phyloP scores from a whole-genome alignment of 2,888 invertebrate genomes.

The Myathropa florea region DNA sequence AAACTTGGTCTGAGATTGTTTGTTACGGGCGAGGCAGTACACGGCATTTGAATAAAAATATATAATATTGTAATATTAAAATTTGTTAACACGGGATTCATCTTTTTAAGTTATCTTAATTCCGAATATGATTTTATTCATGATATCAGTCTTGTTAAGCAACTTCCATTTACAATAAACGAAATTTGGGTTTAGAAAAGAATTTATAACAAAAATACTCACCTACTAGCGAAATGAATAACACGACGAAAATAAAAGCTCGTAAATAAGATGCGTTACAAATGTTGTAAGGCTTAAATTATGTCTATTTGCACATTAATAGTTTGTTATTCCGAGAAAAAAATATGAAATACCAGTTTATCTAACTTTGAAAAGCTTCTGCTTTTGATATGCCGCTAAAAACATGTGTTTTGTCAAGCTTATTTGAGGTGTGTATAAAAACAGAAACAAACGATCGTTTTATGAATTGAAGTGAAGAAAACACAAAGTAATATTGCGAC shows the following conservation, averaged over 20 bases:
- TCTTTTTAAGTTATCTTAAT: background rate
- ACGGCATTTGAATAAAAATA: background rate
- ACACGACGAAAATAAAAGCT: conserved; percentile 33
- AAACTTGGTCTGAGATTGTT: conserved; percentile 45
- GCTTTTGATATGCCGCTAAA: conserved; percentile 28
- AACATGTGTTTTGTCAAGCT: conserved; percentile 1
- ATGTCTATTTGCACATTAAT: background rate
- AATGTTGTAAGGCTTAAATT: conserved; percentile 1
- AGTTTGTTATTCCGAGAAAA: conserved; percentile 5
- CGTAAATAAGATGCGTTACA: conserved; percentile 24
- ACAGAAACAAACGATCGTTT: background rate
- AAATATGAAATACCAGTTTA: background rate
- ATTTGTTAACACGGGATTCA: background rate
- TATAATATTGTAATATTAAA: conserved; percentile 1
- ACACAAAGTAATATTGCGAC: background rate
- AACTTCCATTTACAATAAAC: background rate
- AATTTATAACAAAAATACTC: conserved; percentile 24
- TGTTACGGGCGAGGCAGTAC: background rate
- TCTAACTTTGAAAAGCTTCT: background rate
- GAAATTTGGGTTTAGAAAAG: background rate
- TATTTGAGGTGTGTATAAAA: background rate
- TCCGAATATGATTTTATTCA: background rate
- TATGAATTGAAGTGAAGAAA: background rate
- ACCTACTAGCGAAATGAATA: conserved; percentile 22
- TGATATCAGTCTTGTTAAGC: background rate